Percentiles rank a stretch among this genome's conserved stretches.
Conservation (phyloP, 2,113 vertebrate species). For the Montifringilla adamsi region DNA sequence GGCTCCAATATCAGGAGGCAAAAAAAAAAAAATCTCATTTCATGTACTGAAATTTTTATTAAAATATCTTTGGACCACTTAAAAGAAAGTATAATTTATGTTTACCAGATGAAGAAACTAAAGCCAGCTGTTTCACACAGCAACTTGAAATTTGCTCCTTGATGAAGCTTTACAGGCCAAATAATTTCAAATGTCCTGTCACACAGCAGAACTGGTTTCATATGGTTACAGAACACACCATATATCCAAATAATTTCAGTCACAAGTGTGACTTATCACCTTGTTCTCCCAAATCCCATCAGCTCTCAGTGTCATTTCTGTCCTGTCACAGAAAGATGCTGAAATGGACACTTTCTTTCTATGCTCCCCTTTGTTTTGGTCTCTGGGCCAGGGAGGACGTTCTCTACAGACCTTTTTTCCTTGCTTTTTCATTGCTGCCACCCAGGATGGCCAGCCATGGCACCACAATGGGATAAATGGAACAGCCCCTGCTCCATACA, state of each 20-base stretch:
- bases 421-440: neutral
- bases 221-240: neutral
- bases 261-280: neutral
- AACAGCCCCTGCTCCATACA: fast-evolving
- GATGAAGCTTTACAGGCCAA: conserved; percentile 48
- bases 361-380: fast-evolving
- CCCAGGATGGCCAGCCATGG: neutral
- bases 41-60: neutral
- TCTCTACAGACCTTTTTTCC: neutral
- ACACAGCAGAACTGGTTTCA: neutral
- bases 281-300: neutral
- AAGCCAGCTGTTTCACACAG: conserved; percentile 60
- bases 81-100: conserved; percentile 1
- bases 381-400: neutral
- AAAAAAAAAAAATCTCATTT: neutral
- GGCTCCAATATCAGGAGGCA: neutral
- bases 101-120: conserved; percentile 29
- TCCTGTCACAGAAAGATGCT: neutral
- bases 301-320: neutral
- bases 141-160: conserved; percentile 53
- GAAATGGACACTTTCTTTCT: neutral
- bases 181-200: neutral
- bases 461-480: neutral
- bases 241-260: neutral
- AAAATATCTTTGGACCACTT: neutral